phyloP scores from a whole-genome alignment of 1,140 invertebrate genomes.

The Drosophila navojoa region DNA sequence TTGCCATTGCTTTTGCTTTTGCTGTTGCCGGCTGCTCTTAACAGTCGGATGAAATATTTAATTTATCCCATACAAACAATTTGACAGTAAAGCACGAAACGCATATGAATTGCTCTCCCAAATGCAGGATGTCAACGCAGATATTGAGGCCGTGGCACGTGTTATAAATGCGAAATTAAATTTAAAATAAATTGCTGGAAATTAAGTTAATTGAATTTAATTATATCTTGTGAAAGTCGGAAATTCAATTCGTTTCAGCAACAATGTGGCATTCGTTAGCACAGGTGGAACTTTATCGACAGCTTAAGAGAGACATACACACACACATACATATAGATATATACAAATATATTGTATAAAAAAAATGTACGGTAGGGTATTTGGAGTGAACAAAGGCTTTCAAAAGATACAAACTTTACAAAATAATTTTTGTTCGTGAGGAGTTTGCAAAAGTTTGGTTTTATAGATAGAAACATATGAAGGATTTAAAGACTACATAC shows the following conservation, averaged over 20 bases:
- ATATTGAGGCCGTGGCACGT: background rate
- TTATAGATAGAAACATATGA: too few relatives aligned
- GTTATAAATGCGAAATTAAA: conserved; percentile 65
- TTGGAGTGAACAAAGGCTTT: too few relatives aligned
- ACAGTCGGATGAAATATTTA: conserved; percentile 67
- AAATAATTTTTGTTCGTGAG: too few relatives aligned
- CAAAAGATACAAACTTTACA: too few relatives aligned
- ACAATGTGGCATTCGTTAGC: background rate
- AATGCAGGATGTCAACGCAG: conserved; percentile 40
- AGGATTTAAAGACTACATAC: too few relatives aligned
- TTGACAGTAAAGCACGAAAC: conserved; percentile 57
- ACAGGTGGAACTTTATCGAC: conserved; percentile 2
- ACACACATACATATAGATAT: background rate
- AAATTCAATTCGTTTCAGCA: conserved; percentile 21
- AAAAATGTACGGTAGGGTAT: too few relatives aligned
- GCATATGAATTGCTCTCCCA: conserved; percentile 31
- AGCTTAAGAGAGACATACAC: background rate
- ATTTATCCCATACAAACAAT: conserved; percentile 62
- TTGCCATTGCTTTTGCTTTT: conserved; percentile 17
- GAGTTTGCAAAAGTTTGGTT: too few relatives aligned
- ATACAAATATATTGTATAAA: too few relatives aligned
- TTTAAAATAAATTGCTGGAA: conserved; percentile 75
- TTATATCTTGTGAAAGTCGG: conserved; percentile 48
- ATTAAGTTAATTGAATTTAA: conserved; percentile 75
- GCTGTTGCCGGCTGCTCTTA: conserved; percentile 37